phyloP scores from a whole-genome alignment of 2,888 invertebrate species.

The Cheilosia soror region DNA sequence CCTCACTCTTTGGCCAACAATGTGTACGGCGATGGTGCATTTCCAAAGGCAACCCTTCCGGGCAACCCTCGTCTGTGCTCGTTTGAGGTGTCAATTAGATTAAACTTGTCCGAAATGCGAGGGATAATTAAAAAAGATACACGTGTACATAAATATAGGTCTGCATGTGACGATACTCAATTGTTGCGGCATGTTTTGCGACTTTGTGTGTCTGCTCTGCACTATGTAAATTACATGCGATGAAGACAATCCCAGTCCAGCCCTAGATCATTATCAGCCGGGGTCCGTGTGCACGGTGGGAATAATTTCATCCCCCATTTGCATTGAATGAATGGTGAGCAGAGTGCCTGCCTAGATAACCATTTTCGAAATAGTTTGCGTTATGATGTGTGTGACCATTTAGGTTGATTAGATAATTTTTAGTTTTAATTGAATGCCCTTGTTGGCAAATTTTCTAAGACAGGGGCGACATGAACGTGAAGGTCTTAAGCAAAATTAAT shows the following conservation, averaged over 20 bases:
- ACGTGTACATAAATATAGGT: constrained; percentile 42
- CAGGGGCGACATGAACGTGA: not conserved
- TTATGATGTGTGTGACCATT: constrained; percentile 53
- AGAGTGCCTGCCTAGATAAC: no score
- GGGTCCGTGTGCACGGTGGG: constrained; percentile 24
- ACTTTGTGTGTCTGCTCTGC: constrained; percentile 26
- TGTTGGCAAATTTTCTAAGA: constrained; percentile 9
- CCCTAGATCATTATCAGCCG: constrained; percentile 39
- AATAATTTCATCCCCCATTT: constrained; percentile 55
- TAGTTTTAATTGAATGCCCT: constrained; percentile 63
- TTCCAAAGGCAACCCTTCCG: not conserved
- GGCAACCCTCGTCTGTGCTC: not conserved
- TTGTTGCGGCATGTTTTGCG: constrained; percentile 28
- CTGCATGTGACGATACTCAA: constrained; percentile 48
- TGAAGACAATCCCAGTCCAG: constrained; percentile 32
- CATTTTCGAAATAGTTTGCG: constrained; percentile 36
- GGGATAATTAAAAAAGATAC: constrained; percentile 62
- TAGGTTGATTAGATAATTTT: constrained; percentile 69
- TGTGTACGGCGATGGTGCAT: not conserved
- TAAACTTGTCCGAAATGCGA: constrained; percentile 47
- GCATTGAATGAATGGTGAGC: constrained; percentile 22
- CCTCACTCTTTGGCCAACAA: constrained; percentile 5
- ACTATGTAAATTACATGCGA: constrained; percentile 25
- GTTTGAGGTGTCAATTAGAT: constrained; percentile 71
- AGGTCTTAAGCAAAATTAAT: not conserved